Evolutionary conservation across 1,140 invertebrate genomes (phyloP), one percentile per base, ranked within the genome.

Genomic region (Lineus longissimus): DNA sequence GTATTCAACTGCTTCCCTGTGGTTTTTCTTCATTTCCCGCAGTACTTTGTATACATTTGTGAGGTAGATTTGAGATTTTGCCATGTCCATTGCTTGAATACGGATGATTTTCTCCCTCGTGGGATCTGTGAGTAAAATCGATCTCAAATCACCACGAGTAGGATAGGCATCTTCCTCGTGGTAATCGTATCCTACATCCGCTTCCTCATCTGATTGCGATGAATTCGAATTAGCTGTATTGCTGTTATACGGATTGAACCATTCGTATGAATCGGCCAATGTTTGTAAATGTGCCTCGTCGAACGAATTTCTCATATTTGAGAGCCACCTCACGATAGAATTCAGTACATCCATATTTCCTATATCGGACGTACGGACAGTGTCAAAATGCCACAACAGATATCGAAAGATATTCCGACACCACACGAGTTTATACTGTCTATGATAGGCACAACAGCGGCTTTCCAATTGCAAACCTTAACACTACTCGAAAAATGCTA

Each of bases 281-380:
- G 47, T 51, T 51, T 51, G 47, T n/a, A 51, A 51, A 51, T 51
- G 47, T 51, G 47, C 47, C 25, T 51, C 47, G 47, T 51, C 47
- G 47, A 51, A 51, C 6, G 47, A 51, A 51, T 51, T 51, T 51
- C 47, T 51, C 47, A 51, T 51, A 27, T 51, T 51, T 51, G 47
- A 7, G 47, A 51, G 47, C 47, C 47, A 51, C n/a, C 47, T 19
- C 25, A 51, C 47, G n/a, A 51, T 51, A 51, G 47, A 23, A 27
- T 51, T 51, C n/a, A 51, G n/a, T 9, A 51, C 4, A 51, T 51
- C 47, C 47, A 51, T 51, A n/a, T n/a, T n/a, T n/a, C n/a, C n/a
- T n/a, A n/a, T n/a, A 7, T 51, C n/a, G 9, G n/a, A 23, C 47
- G 4, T 27, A 6, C 9, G 6, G n/a, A 4, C 19, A 19, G 47